phyloP scores from a whole-genome alignment of 2,888 invertebrate species.

The Phasia obesa region DNA sequence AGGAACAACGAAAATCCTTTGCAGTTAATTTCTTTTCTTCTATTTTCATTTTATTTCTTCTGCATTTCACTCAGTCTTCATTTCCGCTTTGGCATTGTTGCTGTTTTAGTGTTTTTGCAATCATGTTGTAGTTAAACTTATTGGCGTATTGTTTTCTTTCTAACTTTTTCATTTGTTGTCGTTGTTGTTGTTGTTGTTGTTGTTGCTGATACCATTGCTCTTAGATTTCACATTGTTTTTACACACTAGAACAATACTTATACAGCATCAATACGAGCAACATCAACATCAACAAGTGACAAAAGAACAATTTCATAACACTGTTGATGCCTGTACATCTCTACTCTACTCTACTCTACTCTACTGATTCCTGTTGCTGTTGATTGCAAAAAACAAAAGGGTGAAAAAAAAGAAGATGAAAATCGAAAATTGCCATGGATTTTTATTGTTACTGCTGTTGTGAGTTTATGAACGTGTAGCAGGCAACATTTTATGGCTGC shows the following conservation, averaged over 20 bases:
- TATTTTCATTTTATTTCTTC: slow-evolving; percentile 33
- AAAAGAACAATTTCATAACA: slow-evolving; percentile 66
- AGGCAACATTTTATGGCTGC: slow-evolving; percentile 24
- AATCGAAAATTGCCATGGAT: slow-evolving; percentile 16
- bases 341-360: background rate
- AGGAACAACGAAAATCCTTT: slow-evolving; percentile 2
- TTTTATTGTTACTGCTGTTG: slow-evolving; percentile 32
- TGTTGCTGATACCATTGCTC: background rate
- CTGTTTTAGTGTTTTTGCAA: slow-evolving; percentile 25
- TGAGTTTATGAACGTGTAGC: slow-evolving; percentile 13
- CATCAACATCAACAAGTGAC: slow-evolving; percentile 68
- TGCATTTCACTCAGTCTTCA: slow-evolving; percentile 25
- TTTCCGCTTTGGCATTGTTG: slow-evolving; percentile 55
- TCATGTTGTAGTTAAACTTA: slow-evolving; percentile 29
- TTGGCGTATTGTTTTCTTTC: slow-evolving; percentile 61
- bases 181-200: background rate
- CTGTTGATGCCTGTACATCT: slow-evolving; percentile 46
- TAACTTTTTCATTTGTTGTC: background rate
- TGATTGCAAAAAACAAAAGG: slow-evolving; percentile 8
- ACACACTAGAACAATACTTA: slow-evolving; percentile 31
- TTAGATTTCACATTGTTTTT: slow-evolving; percentile 15
- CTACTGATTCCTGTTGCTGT: slow-evolving; percentile 42
- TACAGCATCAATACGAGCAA: slow-evolving; percentile 38
- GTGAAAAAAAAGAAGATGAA: slow-evolving; percentile 5
- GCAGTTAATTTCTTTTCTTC: slow-evolving; percentile 18